Percentiles rank a stretch among this genome's conserved stretches.
Evolutionary conservation across 2,797 vertebrate genomes (phyloP).

Genomic region (Enteromius fasciolatus): DNA sequence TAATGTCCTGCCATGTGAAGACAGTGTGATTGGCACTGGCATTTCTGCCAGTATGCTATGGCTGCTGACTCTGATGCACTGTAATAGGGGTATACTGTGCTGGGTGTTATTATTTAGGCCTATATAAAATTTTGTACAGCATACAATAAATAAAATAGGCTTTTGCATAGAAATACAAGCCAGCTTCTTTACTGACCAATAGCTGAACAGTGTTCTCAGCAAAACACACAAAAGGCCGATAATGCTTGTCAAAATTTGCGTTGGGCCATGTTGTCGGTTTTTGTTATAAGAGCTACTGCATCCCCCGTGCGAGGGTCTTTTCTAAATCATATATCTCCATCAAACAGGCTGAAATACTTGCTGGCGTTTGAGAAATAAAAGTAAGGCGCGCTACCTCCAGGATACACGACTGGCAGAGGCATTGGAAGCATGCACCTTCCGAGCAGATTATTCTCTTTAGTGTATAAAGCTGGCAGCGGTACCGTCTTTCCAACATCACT

Average conservation of each 20-base stretch:
- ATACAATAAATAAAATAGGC: slow-evolving; percentile 75
- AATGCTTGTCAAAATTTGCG: slow-evolving; percentile 19
- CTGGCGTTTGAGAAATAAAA: slow-evolving; percentile 84
- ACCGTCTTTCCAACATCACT: slow-evolving; percentile 75
- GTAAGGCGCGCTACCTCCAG: slow-evolving; percentile 83
- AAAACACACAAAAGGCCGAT: slow-evolving; percentile 20
- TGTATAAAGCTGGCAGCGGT: slow-evolving; percentile 79
- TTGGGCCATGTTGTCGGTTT: slow-evolving; percentile 4
- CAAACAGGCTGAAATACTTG: slow-evolving; percentile 86
- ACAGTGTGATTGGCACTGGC: slow-evolving; percentile 44
- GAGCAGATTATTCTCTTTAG: slow-evolving; percentile 81
- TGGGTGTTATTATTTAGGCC: not conserved
- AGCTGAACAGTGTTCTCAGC: slow-evolving; percentile 35
- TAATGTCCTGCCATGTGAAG: slow-evolving; percentile 53
- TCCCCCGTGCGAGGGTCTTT: slow-evolving; percentile 23
- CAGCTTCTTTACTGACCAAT: slow-evolving; percentile 33
- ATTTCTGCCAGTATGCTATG: slow-evolving; percentile 32
- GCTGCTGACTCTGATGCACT: slow-evolving; percentile 44
- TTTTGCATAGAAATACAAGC: slow-evolving; percentile 61
- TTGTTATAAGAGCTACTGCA: slow-evolving; percentile 1
- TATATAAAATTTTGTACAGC: slow-evolving; percentile 49
- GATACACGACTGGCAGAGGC: slow-evolving; percentile 84
- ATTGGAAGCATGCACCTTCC: slow-evolving; percentile 84
- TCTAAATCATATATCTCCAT: slow-evolving; percentile 83
- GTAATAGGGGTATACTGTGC: not conserved